These are phyloP conservation scores for Cavia aperea DNA, from an alignment of 2,113 vertebrate genomes.

Conservation along the genomic window DNA sequence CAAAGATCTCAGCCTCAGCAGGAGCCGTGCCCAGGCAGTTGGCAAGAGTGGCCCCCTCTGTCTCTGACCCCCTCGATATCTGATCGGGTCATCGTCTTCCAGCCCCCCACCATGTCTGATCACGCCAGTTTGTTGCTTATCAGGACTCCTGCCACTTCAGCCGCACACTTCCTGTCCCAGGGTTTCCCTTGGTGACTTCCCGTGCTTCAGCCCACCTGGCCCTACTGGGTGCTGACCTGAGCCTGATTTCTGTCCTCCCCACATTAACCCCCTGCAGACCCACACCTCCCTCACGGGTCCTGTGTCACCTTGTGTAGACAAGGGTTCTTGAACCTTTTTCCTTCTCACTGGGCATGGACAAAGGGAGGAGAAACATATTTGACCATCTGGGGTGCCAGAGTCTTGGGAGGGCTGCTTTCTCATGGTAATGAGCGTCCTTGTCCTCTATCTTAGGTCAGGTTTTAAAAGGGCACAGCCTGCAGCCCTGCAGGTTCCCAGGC, in stretches of 20 bases:
- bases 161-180: neutral
- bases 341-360: too few species aligned
- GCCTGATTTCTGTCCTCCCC: accelerated
- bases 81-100: neutral
- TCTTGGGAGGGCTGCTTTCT: neutral
- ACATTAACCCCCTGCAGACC: too few species aligned
- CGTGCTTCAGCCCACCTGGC: too few species aligned
- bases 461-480: neutral
- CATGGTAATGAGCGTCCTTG: neutral
- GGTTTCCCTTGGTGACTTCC: neutral
- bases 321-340: neutral
- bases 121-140: neutral
- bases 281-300: neutral
- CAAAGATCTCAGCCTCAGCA: too few species aligned
- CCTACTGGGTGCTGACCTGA: neutral
- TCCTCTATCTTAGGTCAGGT: neutral
- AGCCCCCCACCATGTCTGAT: neutral
- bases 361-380: neutral
- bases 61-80: neutral
- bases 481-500: neutral
- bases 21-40: too few species aligned
- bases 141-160: neutral
- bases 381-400: neutral
- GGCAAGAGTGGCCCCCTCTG: neutral
- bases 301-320: neutral